Conservation (phyloP, 2,797 vertebrate species). For the Aulostomus chinensis region DNA sequence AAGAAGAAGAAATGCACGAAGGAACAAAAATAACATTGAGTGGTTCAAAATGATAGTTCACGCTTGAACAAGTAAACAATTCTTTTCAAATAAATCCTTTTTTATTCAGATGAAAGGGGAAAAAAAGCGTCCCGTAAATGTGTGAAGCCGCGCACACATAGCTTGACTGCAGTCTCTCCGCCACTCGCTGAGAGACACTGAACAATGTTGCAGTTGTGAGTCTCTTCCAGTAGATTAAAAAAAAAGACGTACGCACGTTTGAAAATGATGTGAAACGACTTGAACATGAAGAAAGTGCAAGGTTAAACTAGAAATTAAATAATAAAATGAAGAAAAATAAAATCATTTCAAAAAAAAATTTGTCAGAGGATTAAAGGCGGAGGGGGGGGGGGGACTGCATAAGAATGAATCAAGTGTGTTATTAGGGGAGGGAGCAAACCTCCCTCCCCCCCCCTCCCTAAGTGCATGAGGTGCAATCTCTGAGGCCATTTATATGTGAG, state of each 20-base stretch:
- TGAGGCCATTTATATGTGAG: slow-evolving; percentile 53
- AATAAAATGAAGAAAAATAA: slow-evolving; percentile 20
- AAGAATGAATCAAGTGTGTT: slow-evolving; percentile 62
- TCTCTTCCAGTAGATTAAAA: slow-evolving; percentile 45
- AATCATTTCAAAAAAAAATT: slow-evolving; percentile 14
- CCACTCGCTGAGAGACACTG: slow-evolving; percentile 18
- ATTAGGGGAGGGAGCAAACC: slow-evolving; percentile 30
- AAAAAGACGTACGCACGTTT: slow-evolving; percentile 14
- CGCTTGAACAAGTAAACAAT: too few relatives aligned
- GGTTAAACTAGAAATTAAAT: too few relatives aligned
- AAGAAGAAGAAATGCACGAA: neutral
- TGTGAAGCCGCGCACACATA: slow-evolving; percentile 39
- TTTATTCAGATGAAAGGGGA: too few relatives aligned
- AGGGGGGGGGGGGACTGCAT: slow-evolving; percentile 26
- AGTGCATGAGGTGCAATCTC: slow-evolving; percentile 67
- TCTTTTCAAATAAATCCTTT: too few relatives aligned
- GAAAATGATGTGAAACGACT: slow-evolving; percentile 5
- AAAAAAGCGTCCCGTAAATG: too few relatives aligned
- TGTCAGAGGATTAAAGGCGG: slow-evolving; percentile 18
- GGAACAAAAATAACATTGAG: neutral
- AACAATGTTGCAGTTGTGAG: slow-evolving; percentile 22
- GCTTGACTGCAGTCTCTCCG: slow-evolving; percentile 17
- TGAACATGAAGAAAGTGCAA: slow-evolving; percentile 16
- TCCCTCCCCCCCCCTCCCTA: too few relatives aligned
- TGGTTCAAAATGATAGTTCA: too few relatives aligned